A percentile compares a stretch with the other conserved stretches of the same genome.
These are phyloP conservation scores for Brachionus paranguensis DNA, from an alignment of 1,140 invertebrate species.

Conservation along the genomic window DNA sequence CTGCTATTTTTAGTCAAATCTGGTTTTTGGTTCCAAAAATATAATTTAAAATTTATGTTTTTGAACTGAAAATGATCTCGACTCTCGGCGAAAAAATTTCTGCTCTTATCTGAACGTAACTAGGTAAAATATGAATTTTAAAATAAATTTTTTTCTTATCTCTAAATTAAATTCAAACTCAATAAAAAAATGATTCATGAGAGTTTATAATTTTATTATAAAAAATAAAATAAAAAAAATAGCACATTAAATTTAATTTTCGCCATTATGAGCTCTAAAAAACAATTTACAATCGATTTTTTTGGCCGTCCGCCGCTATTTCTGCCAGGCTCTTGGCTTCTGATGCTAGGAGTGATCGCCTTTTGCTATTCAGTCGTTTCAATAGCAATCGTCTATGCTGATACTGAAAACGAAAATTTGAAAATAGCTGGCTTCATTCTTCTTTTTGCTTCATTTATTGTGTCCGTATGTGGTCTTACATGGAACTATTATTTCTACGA, in stretches of 20 bases:
- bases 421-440: conserved; percentile 38
- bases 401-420: conserved; percentile 37
- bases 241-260: not conserved
- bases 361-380: conserved; percentile 35
- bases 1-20: not conserved
- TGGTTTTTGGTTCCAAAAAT: not conserved
- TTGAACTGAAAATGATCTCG: not conserved
- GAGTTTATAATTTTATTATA: not conserved
- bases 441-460: conserved; percentile 19
- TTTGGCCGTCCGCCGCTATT: conserved; percentile 33
- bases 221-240: not conserved
- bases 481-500: conserved; percentile 40
- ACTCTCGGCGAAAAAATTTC: not conserved
- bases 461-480: conserved; percentile 5
- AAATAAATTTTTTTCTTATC: not conserved
- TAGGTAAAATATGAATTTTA: not conserved
- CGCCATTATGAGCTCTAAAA: not conserved
- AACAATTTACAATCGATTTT: not conserved
- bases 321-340: conserved; percentile 34
- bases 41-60: not conserved
- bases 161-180: not conserved
- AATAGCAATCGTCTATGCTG: conserved; percentile 32
- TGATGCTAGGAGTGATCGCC: conserved; percentile 17
- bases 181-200: not conserved
- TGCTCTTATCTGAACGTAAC: not conserved